Evolutionary conservation across 2,797 vertebrate species (phyloP).

Genomic region (Melanotaenia trifasciata): DNA sequence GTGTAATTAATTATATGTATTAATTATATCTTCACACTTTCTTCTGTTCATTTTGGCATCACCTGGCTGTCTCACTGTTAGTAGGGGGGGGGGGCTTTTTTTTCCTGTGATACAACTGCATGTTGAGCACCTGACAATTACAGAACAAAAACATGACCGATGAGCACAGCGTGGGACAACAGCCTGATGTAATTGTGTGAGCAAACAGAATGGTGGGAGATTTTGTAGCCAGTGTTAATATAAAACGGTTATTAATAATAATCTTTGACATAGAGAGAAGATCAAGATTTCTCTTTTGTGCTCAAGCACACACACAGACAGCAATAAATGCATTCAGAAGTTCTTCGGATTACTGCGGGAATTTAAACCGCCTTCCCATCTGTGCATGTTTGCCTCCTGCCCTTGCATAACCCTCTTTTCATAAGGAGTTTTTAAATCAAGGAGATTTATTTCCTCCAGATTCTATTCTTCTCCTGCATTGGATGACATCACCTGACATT

Average conservation of each 20-base stretch:
- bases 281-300: slow-evolving; percentile 30
- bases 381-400: slow-evolving; percentile 37
- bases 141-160: slow-evolving; percentile 68
- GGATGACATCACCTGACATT: slow-evolving; percentile 76
- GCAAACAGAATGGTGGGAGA: slow-evolving; percentile 65
- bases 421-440: slow-evolving; percentile 47
- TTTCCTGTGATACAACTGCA: slow-evolving; percentile 66
- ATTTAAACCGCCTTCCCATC: slow-evolving; percentile 55
- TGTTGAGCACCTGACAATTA: slow-evolving; percentile 78
- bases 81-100: slow-evolving; percentile 49
- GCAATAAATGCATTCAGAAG: slow-evolving; percentile 35
- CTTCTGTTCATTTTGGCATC: slow-evolving; percentile 32
- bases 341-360: slow-evolving; percentile 43
- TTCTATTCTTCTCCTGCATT: slow-evolving; percentile 32
- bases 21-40: background rate
- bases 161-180: slow-evolving; percentile 60
- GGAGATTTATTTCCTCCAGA: slow-evolving; percentile 39
- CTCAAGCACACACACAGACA: slow-evolving; percentile 30
- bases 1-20: background rate
- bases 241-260: slow-evolving; percentile 62
- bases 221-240: slow-evolving; percentile 53
- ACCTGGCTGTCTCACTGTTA: slow-evolving; percentile 51
- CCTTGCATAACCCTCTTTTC: slow-evolving; percentile 44
- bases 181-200: slow-evolving; percentile 57
- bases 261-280: slow-evolving; percentile 34